A percentile compares a stretch with the other conserved stretches of the same genome.
phyloP scores from a whole-genome alignment of 2,888 invertebrate species.

The Cataglyphis rosenhaueri region DNA sequence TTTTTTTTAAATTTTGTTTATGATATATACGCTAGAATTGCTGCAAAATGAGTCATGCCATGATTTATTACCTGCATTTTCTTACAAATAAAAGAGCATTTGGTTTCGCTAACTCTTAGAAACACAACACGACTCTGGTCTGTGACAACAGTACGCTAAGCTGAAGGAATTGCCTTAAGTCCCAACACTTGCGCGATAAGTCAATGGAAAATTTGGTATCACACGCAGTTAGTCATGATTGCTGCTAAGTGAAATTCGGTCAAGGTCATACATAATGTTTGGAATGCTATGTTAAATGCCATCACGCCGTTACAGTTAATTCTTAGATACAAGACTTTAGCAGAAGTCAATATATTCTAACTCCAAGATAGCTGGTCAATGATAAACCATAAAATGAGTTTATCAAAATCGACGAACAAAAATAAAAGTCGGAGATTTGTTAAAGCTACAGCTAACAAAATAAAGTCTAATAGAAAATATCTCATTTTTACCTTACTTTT shows the following conservation, averaged over 20 bases:
- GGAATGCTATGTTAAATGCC: neutral
- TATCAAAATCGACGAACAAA: neutral
- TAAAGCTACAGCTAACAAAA: neutral
- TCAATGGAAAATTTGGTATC: slow-evolving; percentile 58
- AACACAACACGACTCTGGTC: neutral
- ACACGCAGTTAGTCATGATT: neutral
- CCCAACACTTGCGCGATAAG: slow-evolving; percentile 55
- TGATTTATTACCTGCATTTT: slow-evolving; percentile 26
- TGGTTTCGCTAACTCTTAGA: slow-evolving; percentile 2
- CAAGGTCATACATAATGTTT: neutral
- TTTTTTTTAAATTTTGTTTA: neutral
- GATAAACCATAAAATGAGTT: neutral
- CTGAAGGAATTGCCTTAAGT: neutral
- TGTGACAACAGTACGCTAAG: slow-evolving; percentile 5
- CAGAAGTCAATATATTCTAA: neutral
- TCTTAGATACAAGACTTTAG: neutral
- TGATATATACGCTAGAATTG: neutral
- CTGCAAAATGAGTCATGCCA: neutral
- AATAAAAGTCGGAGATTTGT: neutral
- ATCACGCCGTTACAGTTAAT: neutral
- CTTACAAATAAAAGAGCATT: neutral
- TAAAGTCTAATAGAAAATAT: neutral
- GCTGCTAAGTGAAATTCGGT: neutral
- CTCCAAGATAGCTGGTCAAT: neutral
- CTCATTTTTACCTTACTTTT: neutral